A percentile compares a stretch with the other conserved stretches of the same genome.
These are phyloP conservation scores for Labrus mixtus DNA, from an alignment of 2,113 vertebrate genomes.

Conservation along the genomic window DNA sequence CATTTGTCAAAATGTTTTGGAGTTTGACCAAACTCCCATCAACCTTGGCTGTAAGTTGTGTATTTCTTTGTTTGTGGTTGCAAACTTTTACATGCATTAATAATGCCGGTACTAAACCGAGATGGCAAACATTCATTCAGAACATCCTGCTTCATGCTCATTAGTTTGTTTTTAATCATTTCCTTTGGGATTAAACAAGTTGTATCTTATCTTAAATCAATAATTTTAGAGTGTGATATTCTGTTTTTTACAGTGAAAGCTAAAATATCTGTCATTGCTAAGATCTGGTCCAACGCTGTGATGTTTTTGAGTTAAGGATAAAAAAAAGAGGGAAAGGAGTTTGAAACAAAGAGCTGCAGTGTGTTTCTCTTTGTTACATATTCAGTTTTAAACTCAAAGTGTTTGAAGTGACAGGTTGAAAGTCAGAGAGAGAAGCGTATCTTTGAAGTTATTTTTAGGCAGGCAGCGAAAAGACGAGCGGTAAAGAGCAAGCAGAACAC, in stretches of 20 bases:
- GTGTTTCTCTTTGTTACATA: neutral
- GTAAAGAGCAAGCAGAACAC: conserved; percentile 10
- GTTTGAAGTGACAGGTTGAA: neutral
- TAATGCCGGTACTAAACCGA: too few species aligned
- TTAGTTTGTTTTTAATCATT: too few species aligned
- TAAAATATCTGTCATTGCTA: neutral
- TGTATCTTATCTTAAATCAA: neutral
- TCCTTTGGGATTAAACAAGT: too few species aligned
- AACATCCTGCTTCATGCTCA: too few species aligned
- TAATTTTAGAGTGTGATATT: neutral
- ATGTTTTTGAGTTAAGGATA: neutral
- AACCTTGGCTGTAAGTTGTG: neutral
- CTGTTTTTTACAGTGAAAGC: neutral
- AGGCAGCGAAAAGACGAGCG: neutral
- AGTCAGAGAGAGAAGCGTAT: neutral
- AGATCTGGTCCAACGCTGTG: neutral
- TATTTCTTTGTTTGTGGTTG: too few species aligned
- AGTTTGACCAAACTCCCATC: neutral
- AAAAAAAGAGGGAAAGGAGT: neutral
- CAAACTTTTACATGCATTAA: neutral
- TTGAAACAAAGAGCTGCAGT: neutral
- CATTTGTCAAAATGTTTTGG: neutral
- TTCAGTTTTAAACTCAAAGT: neutral
- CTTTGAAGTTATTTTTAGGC: conserved; percentile 19
- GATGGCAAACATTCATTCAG: too few species aligned